phyloP scores from a whole-genome alignment of 1,140 invertebrate species.

The Drosophila hydei region DNA sequence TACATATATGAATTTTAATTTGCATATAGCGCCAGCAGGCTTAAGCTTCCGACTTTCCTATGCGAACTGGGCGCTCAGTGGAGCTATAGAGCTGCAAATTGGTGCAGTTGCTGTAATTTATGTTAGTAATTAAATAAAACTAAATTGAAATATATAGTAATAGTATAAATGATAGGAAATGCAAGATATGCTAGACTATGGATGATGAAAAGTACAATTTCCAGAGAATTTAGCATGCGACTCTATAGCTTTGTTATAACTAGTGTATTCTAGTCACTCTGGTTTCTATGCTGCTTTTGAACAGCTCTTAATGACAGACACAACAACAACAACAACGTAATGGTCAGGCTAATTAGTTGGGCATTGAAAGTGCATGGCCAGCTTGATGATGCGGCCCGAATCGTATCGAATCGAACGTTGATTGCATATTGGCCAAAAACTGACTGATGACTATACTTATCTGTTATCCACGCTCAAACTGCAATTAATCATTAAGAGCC shows the following conservation, averaged over 20 bases:
- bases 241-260: not conserved
- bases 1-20: no score
- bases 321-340: not conserved
- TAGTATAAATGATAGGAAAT: no score
- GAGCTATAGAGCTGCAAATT: no score
- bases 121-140: no score
- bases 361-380: constrained; percentile 45
- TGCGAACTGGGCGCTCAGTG: no score
- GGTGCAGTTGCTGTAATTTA: no score
- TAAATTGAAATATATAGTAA: no score
- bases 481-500: constrained; percentile 49
- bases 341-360: constrained; percentile 51
- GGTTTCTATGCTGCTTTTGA: not conserved
- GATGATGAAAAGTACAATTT: no score
- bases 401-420: constrained; percentile 27
- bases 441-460: constrained; percentile 20
- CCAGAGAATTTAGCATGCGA: no score
- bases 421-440: constrained; percentile 58
- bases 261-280: not conserved
- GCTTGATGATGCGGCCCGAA: constrained; percentile 30
- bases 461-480: not conserved
- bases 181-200: no score
- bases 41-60: no score
- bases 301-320: constrained; percentile 18
- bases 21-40: no score